These are phyloP conservation scores for Epinephelus coioides DNA, from an alignment of 2,797 vertebrate species.

Conservation along the genomic window DNA sequence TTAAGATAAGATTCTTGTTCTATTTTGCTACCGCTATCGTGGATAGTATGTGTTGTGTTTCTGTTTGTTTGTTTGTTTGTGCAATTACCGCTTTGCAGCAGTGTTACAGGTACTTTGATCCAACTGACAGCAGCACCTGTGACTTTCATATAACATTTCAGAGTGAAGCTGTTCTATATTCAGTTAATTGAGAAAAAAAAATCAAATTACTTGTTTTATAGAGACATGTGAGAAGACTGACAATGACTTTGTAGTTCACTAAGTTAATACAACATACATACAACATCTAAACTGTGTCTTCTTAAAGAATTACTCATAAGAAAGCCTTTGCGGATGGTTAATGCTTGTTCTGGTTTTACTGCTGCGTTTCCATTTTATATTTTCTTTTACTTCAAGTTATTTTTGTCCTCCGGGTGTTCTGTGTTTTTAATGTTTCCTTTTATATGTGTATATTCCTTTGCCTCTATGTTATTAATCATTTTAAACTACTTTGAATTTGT, in stretches of 20 bases:
- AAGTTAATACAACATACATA: not conserved
- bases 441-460: not conserved
- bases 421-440: constrained; percentile 12
- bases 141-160: not conserved
- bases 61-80: not conserved
- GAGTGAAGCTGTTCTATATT: not conserved
- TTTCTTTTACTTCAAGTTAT: not conserved
- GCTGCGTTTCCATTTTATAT: not conserved
- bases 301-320: not conserved
- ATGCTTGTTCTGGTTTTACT: constrained; percentile 4
- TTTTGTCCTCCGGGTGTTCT: not conserved
- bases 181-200: not conserved
- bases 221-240: not conserved
- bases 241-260: not conserved
- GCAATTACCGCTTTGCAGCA: constrained; percentile 5
- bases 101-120: constrained; percentile 5
- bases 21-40: not conserved
- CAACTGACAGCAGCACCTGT: not conserved
- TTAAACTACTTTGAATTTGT: not conserved
- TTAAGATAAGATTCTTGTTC: constrained; percentile 29
- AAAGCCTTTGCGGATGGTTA: constrained; percentile 2
- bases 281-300: not conserved
- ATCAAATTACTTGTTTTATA: not conserved
- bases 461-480: not conserved
- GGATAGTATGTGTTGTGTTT: not conserved